A percentile compares a stretch with the other conserved stretches of the same genome.
These are phyloP conservation scores for Campylomormyrus tamandua DNA, from an alignment of 2,113 vertebrate species.

Conservation along the genomic window DNA sequence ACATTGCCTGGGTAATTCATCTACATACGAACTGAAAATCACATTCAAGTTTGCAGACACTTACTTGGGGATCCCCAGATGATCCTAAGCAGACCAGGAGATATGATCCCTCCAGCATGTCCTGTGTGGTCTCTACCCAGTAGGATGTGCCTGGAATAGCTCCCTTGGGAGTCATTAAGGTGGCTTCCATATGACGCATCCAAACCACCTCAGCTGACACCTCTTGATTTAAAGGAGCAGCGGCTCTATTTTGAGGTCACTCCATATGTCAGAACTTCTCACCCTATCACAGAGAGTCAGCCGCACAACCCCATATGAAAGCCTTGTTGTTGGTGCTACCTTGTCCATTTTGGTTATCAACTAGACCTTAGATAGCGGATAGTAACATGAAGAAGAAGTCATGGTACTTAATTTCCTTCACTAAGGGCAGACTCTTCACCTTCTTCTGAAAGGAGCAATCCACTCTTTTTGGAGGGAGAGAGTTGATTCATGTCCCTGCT, in stretches of 20 bases:
- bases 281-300: not conserved
- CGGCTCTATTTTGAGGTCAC: not conserved
- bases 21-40: too few relatives aligned
- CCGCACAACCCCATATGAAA: not conserved
- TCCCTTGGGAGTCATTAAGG: not conserved
- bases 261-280: not conserved
- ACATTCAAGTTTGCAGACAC: not conserved
- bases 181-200: not conserved
- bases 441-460: not conserved
- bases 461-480: not conserved
- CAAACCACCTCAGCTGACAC: not conserved
- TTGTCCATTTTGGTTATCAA: not conserved
- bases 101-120: not conserved
- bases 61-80: not conserved
- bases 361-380: not conserved
- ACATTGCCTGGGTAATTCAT: too few relatives aligned
- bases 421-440: not conserved
- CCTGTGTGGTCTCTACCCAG: not conserved
- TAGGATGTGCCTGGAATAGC: not conserved
- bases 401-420: not conserved
- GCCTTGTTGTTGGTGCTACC: not conserved
- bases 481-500: not conserved
- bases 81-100: not conserved
- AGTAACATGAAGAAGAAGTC: not conserved
- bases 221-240: not conserved